Evolutionary conservation across 1,140 invertebrate genomes (phyloP).

Genomic region (Eupristina koningsbergeri): DNA sequence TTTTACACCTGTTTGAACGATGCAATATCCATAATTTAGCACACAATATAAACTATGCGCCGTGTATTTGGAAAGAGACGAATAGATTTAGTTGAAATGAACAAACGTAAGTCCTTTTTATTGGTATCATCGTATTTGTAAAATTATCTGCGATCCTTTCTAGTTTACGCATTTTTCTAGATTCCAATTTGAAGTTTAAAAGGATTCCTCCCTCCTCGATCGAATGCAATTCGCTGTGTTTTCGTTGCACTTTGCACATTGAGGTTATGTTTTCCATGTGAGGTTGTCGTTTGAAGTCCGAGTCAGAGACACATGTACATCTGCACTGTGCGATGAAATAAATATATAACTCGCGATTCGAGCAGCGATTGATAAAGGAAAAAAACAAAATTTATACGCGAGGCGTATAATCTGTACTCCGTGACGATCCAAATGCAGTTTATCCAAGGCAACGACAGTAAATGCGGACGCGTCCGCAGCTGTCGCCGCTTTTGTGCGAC

Average conservation of each 20-base stretch:
- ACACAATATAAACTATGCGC: too few relatives aligned
- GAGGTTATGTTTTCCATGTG: conserved; percentile 24
- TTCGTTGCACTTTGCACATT: background rate
- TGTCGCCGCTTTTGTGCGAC: background rate
- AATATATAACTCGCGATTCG: background rate
- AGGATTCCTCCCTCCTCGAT: background rate
- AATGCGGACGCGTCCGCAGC: conserved; percentile 12
- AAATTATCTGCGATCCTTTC: background rate
- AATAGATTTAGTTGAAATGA: too few relatives aligned
- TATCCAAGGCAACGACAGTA: background rate
- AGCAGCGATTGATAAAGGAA: conserved; percentile 14
- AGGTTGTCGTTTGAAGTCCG: background rate
- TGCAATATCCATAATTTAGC: too few relatives aligned
- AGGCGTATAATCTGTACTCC: background rate
- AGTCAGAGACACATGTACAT: background rate
- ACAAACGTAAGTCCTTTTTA: background rate
- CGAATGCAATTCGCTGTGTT: background rate
- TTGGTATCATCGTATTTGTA: background rate
- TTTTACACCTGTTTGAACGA: too few relatives aligned
- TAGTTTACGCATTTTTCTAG: background rate
- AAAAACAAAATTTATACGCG: background rate
- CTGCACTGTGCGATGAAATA: background rate
- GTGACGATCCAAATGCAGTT: background rate
- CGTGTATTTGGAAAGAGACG: too few relatives aligned
- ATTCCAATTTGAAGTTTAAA: background rate